Evolutionary conservation across 2,888 invertebrate species (phyloP).

Genomic region (Micoletzkya japonica): DNA sequence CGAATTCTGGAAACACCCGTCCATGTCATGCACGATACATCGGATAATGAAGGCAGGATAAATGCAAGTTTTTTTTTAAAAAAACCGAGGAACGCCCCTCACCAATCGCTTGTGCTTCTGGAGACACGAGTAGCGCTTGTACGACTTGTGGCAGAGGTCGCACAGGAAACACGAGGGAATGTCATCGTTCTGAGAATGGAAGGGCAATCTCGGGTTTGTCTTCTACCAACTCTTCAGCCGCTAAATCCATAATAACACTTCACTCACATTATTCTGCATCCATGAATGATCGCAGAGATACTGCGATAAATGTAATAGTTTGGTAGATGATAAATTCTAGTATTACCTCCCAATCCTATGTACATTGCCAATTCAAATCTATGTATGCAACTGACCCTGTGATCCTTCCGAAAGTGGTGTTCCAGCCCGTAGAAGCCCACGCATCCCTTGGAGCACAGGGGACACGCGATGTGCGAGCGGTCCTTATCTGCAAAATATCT

Average conservation of each 20-base stretch:
- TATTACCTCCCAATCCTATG: too few relatives aligned
- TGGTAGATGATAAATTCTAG: too few relatives aligned
- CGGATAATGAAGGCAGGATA: too few relatives aligned
- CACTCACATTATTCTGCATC: too few relatives aligned
- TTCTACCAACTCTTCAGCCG: too few relatives aligned
- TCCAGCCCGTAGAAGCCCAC: conserved; percentile 24
- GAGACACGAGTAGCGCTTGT: conserved; percentile 22
- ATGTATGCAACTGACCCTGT: conserved; percentile 9
- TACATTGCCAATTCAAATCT: neutral
- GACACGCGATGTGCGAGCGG: conserved; percentile 5
- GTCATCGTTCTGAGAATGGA: conserved; percentile 16
- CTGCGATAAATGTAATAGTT: too few relatives aligned
- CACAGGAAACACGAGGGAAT: conserved; percentile 23
- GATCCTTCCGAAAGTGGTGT: conserved; percentile 20
- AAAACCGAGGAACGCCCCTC: neutral
- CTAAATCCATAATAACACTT: too few relatives aligned
- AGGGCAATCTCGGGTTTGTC: too few relatives aligned
- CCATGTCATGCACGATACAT: too few relatives aligned
- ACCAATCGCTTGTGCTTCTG: conserved; percentile 29
- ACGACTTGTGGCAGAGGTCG: conserved; percentile 13
- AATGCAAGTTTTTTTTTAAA: too few relatives aligned
- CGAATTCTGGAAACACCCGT: too few relatives aligned
- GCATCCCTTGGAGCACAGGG: conserved; percentile 8
- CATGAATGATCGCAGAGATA: too few relatives aligned
- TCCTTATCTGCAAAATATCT: conserved; percentile 15